Evolutionary conservation across 2,113 vertebrate genomes (phyloP).

Genomic region (Arizona elegans): DNA sequence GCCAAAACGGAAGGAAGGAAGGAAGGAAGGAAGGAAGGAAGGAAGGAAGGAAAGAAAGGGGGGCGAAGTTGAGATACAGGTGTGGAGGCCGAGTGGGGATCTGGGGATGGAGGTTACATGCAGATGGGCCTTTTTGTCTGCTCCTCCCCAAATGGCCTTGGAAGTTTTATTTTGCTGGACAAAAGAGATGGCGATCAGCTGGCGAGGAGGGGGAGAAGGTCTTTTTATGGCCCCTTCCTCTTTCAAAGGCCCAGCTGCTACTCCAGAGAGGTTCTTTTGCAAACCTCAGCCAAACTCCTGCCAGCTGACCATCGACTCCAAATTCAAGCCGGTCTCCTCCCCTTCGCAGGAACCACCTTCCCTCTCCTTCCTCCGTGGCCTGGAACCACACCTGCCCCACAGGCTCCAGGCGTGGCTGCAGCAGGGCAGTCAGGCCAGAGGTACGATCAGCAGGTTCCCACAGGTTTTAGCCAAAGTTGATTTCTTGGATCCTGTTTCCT

Average conservation of each 20-base stretch:
- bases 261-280: background rate
- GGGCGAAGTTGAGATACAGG: background rate
- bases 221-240: background rate
- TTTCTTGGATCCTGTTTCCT: background rate
- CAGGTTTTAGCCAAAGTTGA: background rate
- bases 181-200: background rate
- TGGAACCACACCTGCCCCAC: background rate
- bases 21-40: too few species aligned
- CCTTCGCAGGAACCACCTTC: background rate
- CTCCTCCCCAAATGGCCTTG: background rate
- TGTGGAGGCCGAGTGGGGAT: background rate
- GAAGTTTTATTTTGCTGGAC: background rate
- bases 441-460: background rate
- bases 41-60: too few species aligned
- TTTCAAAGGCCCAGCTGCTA: background rate
- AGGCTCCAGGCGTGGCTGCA: background rate
- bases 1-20: background rate
- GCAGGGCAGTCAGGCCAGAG: background rate
- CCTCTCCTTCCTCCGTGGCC: background rate
- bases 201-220: background rate
- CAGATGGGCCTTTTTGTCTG: background rate
- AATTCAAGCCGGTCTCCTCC: background rate
- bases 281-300: background rate
- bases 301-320: background rate
- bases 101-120: background rate